A percentile compares a stretch with the other conserved stretches of the same genome.
Evolutionary conservation across 2,113 vertebrate genomes (phyloP).

Genomic region (Puffinus mauretanicus): DNA sequence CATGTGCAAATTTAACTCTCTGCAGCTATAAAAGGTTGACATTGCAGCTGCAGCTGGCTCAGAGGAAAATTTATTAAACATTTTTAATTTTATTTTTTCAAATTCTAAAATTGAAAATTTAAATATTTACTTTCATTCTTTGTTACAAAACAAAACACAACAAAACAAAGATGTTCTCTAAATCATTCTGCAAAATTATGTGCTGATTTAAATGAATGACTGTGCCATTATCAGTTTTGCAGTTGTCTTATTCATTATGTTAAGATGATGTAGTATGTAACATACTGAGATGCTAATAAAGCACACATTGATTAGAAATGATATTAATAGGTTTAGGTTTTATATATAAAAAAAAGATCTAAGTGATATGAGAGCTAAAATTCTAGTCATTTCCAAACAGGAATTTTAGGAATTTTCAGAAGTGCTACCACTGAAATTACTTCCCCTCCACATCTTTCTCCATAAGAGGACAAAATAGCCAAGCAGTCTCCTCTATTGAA

Average conservation of each 20-base stretch:
- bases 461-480: not conserved
- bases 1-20: accelerated
- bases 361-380: not conserved
- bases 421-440: not conserved
- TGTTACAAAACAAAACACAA: not conserved
- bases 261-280: not conserved
- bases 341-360: not conserved
- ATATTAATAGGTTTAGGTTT: not conserved
- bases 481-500: not conserved
- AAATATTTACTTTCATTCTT: not conserved
- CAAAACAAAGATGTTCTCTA: not conserved
- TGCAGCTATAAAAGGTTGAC: not conserved
- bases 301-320: not conserved
- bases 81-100: not conserved
- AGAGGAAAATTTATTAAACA: not conserved
- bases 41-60: not conserved
- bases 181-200: not conserved
- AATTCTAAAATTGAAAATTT: not conserved
- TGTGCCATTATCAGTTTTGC: not conserved
- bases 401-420: not conserved
- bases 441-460: not conserved
- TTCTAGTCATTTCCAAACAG: not conserved
- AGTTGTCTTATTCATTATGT: not conserved
- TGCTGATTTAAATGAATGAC: not conserved
- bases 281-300: not conserved